Evolutionary conservation across 2,797 vertebrate species (phyloP).

Genomic region (Jordanella pulchra): DNA sequence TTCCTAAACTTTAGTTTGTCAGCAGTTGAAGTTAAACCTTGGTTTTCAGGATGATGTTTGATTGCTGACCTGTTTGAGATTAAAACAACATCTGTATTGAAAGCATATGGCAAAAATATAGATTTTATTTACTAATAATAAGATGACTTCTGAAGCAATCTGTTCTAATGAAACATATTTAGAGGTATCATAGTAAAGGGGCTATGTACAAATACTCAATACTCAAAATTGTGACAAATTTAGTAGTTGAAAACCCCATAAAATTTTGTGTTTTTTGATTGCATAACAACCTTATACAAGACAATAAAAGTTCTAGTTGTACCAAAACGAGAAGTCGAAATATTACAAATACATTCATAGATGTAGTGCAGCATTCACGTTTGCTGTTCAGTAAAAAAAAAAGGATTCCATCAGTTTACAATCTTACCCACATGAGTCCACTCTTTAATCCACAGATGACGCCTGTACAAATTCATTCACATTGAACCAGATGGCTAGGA

Average conservation of each 20-base stretch:
- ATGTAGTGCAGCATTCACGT: not conserved
- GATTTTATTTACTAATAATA: too few species aligned
- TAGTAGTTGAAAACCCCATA: not conserved
- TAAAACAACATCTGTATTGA: too few species aligned
- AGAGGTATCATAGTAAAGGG: not conserved
- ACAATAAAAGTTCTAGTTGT: too few species aligned
- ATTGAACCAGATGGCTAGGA: conserved; percentile 95
- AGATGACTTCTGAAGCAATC: too few species aligned
- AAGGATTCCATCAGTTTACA: conserved; percentile 7
- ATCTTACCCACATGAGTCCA: not conserved
- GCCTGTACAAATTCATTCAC: conserved; percentile 97
- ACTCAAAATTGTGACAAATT: not conserved
- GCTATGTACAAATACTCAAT: not conserved
- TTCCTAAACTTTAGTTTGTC: too few species aligned
- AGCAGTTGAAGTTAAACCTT: too few species aligned
- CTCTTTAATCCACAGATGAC: conserved; percentile 82
- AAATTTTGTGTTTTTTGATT: not conserved
- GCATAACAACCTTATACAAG: too few species aligned
- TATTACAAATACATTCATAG: not conserved
- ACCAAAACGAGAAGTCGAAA: too few species aligned
- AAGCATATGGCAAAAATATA: too few species aligned
- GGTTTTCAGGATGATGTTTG: too few species aligned
- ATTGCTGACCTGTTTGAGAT: too few species aligned
- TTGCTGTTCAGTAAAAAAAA: too few species aligned
- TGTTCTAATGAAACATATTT: not conserved